A percentile compares a stretch with the other conserved stretches of the same genome.
phyloP scores from a whole-genome alignment of 1,140 invertebrate genomes.

The Drosophila oshimai region DNA sequence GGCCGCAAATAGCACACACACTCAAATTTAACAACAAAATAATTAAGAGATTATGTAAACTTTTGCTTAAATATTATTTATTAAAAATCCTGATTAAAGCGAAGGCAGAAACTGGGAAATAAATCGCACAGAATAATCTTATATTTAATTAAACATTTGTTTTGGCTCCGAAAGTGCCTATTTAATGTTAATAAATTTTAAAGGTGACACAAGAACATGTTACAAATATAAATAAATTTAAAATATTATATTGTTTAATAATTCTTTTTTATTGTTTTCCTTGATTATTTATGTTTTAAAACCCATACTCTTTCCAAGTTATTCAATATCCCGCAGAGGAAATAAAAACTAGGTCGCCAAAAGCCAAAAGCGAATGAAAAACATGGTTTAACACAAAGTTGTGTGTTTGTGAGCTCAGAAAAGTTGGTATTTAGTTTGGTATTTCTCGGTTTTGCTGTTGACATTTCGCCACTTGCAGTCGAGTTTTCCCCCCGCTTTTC shows the following conservation, averaged over 20 bases:
- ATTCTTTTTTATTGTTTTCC: too few species aligned
- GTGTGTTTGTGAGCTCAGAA: neutral
- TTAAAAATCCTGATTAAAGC: too few species aligned
- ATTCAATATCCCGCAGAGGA: neutral
- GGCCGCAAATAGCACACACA: neutral
- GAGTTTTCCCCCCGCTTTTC: neutral
- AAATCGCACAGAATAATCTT: too few species aligned
- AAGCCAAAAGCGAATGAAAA: neutral
- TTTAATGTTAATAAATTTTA: too few species aligned
- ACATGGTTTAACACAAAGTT: neutral
- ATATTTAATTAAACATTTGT: too few species aligned
- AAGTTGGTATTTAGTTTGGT: constrained; percentile 29
- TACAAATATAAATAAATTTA: too few species aligned
- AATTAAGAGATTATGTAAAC: neutral
- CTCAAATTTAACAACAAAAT: neutral
- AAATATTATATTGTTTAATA: too few species aligned
- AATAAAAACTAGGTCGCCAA: neutral
- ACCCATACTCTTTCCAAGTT: neutral
- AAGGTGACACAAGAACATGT: too few species aligned
- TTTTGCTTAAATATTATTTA: too few species aligned
- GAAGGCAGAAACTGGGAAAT: too few species aligned
- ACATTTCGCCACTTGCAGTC: constrained; percentile 21
- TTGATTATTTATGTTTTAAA: too few species aligned
- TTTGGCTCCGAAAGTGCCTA: too few species aligned
- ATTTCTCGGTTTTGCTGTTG: constrained; percentile 28